phyloP scores from a whole-genome alignment of 2,888 invertebrate genomes.

The Sarcophaga carnaria region DNA sequence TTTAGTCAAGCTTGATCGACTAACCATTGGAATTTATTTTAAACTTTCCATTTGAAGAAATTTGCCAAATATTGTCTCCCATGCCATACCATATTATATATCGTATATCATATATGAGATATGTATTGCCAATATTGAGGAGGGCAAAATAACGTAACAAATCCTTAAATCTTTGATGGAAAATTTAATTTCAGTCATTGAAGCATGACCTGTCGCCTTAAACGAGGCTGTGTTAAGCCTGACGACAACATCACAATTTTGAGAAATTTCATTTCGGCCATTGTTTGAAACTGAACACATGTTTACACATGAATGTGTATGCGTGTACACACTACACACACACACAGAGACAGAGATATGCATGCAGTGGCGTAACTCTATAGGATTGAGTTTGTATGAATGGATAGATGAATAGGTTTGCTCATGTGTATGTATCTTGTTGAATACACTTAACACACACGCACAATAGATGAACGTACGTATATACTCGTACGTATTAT shows the following conservation, averaged over 20 bases:
- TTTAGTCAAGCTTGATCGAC: no score
- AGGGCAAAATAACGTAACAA: no score
- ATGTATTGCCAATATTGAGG: no score
- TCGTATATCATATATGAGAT: no score
- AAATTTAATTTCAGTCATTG: not conserved
- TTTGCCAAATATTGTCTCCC: no score
- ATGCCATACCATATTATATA: no score
- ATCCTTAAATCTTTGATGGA: not conserved
- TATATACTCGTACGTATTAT: not conserved
- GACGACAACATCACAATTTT: slow-evolving; percentile 13
- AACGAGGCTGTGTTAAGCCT: slow-evolving; percentile 2
- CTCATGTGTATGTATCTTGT: not conserved
- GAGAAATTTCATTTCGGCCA: slow-evolving; percentile 32
- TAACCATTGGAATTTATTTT: no score
- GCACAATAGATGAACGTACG: not conserved
- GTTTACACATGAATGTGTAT: slow-evolving; percentile 15
- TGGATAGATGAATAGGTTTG: not conserved
- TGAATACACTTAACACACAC: not conserved
- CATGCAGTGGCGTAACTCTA: not conserved
- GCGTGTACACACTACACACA: not conserved
- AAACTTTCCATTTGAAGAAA: no score
- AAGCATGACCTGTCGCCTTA: slow-evolving; percentile 15
- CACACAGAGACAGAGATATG: no score
- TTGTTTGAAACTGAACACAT: slow-evolving; percentile 40
- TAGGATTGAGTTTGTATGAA: not conserved